Evolutionary conservation across 2,888 invertebrate genomes (phyloP).

Genomic region (Gymnocheta viridis): DNA sequence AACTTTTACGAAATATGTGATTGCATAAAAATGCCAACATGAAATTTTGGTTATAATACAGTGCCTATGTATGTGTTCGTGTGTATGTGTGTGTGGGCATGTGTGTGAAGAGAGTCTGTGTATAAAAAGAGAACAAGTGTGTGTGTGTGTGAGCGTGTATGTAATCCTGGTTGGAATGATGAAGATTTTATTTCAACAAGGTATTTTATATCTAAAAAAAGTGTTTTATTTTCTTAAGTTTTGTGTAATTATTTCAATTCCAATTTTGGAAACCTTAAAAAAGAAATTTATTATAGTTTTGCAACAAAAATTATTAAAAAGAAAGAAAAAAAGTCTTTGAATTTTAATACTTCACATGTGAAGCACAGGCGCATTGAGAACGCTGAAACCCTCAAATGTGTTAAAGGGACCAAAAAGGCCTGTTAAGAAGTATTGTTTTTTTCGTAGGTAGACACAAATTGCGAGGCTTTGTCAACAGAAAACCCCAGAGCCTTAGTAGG

Average conservation of each 20-base stretch:
- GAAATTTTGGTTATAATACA: constrained; percentile 50
- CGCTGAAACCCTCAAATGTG: constrained; percentile 27
- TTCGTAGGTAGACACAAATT: neutral
- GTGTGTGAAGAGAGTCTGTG: neutral
- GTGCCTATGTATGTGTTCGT: neutral
- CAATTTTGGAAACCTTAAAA: neutral
- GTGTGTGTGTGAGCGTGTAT: neutral
- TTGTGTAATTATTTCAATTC: neutral
- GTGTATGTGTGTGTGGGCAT: neutral
- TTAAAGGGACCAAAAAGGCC: neutral
- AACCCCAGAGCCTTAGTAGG: no score
- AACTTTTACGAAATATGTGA: constrained; percentile 30
- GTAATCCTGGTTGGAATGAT: neutral
- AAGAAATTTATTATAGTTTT: neutral
- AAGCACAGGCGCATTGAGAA: constrained; percentile 65
- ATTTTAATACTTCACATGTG: constrained; percentile 44
- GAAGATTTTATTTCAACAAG: neutral
- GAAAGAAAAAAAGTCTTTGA: neutral
- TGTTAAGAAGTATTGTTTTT: neutral
- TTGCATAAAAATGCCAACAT: constrained; percentile 59
- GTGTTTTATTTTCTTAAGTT: neutral
- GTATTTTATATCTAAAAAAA: constrained; percentile 1
- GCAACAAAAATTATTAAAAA: neutral
- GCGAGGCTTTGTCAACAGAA: no score
- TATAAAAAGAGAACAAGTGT: neutral